A percentile compares a stretch with the other conserved stretches of the same genome.
These are phyloP conservation scores for Chiroxiphia lanceolata DNA, from an alignment of 2,797 vertebrate genomes.

Conservation along the genomic window DNA sequence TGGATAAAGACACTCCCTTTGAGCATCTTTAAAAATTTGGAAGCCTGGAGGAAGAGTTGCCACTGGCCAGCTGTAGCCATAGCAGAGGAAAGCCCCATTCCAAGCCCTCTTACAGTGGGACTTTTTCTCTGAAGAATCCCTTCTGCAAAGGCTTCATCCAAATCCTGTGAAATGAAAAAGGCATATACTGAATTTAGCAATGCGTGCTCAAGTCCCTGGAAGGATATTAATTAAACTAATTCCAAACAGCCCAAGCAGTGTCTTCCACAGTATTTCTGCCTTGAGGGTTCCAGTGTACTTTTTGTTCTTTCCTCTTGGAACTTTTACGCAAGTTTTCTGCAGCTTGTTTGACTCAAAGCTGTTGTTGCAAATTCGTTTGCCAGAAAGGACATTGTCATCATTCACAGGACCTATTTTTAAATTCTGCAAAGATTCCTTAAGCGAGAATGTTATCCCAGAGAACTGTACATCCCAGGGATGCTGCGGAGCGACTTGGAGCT, in stretches of 20 bases:
- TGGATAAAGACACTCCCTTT: not conserved
- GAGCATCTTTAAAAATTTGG: not conserved
- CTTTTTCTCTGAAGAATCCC: not conserved
- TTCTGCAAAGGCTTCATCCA: not conserved
- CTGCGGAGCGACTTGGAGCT: not conserved
- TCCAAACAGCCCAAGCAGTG: not conserved
- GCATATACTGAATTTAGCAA: not conserved
- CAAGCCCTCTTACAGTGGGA: not conserved
- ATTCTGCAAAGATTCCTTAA: not conserved
- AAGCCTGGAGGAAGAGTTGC: not conserved
- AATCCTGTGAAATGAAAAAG: not conserved
- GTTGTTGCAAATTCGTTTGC: constrained; percentile 4
- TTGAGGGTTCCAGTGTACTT: not conserved
- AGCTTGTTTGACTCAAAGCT: constrained; percentile 17
- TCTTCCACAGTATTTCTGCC: not conserved
- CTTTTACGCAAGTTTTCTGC: not conserved
- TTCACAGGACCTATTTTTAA: constrained; percentile 31
- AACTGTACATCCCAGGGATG: not conserved
- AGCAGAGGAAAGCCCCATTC: not conserved
- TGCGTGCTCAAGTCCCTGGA: not conserved
- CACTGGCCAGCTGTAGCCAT: not conserved
- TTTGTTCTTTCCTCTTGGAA: constrained; percentile 17
- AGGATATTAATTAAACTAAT: not conserved
- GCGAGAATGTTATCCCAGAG: not conserved
- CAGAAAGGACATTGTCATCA: not conserved